Conservation (phyloP, 2,113 vertebrate genomes). For the Thomomys bottae region DNA sequence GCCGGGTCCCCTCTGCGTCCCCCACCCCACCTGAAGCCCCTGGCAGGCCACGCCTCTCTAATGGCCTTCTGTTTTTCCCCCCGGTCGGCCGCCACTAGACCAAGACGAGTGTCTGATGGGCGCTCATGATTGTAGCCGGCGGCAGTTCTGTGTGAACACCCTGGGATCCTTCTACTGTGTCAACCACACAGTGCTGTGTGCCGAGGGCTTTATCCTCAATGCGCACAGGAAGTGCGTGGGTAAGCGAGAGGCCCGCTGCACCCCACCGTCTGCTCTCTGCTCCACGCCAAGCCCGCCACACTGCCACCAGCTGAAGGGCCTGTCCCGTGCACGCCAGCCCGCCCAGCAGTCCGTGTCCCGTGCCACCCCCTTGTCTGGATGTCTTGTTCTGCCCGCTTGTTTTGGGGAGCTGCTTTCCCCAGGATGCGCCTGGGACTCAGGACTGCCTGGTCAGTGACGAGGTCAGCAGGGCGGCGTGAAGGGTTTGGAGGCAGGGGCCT, state of each 20-base stretch:
- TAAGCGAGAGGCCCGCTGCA: slow-evolving; percentile 81
- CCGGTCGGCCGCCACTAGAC: slow-evolving; percentile 75
- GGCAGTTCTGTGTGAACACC: slow-evolving; percentile 86
- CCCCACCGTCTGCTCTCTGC: slow-evolving; percentile 30
- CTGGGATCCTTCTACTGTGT: slow-evolving; percentile 88
- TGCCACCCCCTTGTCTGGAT: slow-evolving; percentile 51
- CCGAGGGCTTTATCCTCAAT: slow-evolving; percentile 86
- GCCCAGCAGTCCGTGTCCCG: slow-evolving; percentile 61
- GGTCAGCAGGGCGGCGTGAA: not conserved
- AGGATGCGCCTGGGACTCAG: not conserved
- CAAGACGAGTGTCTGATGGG: slow-evolving; percentile 86
- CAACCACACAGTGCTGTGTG: slow-evolving; percentile 85
- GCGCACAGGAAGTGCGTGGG: slow-evolving; percentile 84
- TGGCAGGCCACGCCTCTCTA: slow-evolving; percentile 11
- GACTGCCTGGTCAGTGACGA: not conserved
- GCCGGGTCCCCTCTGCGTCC: not conserved
- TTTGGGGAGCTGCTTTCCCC: not conserved
- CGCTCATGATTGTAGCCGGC: slow-evolving; percentile 83
- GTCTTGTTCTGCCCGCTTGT: slow-evolving; percentile 52
- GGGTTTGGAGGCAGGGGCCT: not conserved
- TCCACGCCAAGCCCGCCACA: slow-evolving; percentile 60
- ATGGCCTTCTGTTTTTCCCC: slow-evolving; percentile 82
- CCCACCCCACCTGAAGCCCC: not conserved
- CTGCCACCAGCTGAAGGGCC: slow-evolving; percentile 71
- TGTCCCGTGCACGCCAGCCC: slow-evolving; percentile 75